These are phyloP conservation scores for Orbicella faveolata DNA, from an alignment of 64 coral and sea anemone species.

Conservation along the genomic window DNA sequence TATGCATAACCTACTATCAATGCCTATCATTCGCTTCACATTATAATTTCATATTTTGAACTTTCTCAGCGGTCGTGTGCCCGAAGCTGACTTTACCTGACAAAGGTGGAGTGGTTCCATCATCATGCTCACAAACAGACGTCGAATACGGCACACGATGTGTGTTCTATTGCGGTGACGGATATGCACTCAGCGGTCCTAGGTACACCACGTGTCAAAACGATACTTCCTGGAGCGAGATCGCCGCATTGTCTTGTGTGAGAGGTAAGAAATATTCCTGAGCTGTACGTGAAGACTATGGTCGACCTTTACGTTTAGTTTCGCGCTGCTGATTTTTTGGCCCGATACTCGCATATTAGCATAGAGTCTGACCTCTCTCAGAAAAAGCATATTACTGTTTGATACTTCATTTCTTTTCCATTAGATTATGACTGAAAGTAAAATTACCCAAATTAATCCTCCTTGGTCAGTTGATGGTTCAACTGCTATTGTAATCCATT, in stretches of 20 bases:
- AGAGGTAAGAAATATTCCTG: slow-evolving; percentile 47
- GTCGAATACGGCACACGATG: slow-evolving; percentile 85
- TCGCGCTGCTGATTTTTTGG: too few species aligned
- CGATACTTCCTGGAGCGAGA: slow-evolving; percentile 74
- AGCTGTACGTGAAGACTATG: background rate
- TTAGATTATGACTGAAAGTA: too few species aligned
- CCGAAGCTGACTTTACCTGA: slow-evolving; percentile 26
- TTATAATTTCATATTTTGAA: background rate
- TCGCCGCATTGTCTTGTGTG: slow-evolving; percentile 61
- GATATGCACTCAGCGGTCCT: slow-evolving; percentile 86
- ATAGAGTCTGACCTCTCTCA: too few species aligned
- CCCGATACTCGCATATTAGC: too few species aligned
- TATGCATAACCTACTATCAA: background rate
- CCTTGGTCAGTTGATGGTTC: too few species aligned
- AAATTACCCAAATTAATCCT: too few species aligned
- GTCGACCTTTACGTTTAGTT: too few species aligned
- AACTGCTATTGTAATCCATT: too few species aligned
- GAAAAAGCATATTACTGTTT: too few species aligned
- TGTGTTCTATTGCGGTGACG: slow-evolving; percentile 84
- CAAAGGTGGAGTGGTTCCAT: slow-evolving; percentile 69
- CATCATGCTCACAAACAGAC: slow-evolving; percentile 56
- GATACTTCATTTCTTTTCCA: too few species aligned
- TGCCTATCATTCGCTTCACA: too few species aligned
- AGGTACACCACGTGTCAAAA: slow-evolving; percentile 80
- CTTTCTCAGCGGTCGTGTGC: slow-evolving; percentile 70